These are phyloP conservation scores for Galeruca laticollis DNA, from an alignment of 2,888 invertebrate species.

Conservation along the genomic window DNA sequence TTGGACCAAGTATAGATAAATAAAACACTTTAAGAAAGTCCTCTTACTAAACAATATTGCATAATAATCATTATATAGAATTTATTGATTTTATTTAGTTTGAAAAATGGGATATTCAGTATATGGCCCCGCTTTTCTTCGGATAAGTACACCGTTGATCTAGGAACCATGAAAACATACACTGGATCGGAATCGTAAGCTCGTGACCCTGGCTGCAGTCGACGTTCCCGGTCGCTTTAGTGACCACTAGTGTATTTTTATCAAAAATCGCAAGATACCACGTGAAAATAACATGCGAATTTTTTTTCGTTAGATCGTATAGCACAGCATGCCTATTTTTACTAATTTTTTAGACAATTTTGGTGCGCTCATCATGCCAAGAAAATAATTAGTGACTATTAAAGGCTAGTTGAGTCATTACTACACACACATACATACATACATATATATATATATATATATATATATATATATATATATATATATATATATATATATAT, in stretches of 20 bases:
- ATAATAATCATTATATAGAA: too few species aligned
- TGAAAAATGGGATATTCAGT: too few species aligned
- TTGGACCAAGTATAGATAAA: too few species aligned
- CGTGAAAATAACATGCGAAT: slow-evolving; percentile 15
- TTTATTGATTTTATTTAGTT: too few species aligned
- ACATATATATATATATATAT: too few species aligned
- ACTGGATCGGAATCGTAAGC: slow-evolving; percentile 27
- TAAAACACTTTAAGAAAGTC: too few species aligned
- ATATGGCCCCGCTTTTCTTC: not conserved
- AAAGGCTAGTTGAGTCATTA: slow-evolving; percentile 16
- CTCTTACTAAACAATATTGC: too few species aligned
- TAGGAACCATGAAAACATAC: slow-evolving; percentile 4
- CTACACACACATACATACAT: too few species aligned
- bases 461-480: too few species aligned
- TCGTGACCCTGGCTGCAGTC: slow-evolving; percentile 29
- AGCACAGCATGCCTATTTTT: slow-evolving; percentile 10
- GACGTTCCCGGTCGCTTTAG: slow-evolving; percentile 17
- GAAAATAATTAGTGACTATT: slow-evolving; percentile 19
- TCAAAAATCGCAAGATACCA: slow-evolving; percentile 14
- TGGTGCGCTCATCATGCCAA: slow-evolving; percentile 13
- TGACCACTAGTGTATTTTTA: slow-evolving; percentile 18
- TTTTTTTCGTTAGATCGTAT: slow-evolving; percentile 10
- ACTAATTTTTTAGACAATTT: slow-evolving; percentile 11
- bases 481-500: too few species aligned
- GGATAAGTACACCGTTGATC: not conserved